Conservation (phyloP, 30 jellyfish, hydroid and myxozoan genomes). For the Sanderia malayensis region DNA sequence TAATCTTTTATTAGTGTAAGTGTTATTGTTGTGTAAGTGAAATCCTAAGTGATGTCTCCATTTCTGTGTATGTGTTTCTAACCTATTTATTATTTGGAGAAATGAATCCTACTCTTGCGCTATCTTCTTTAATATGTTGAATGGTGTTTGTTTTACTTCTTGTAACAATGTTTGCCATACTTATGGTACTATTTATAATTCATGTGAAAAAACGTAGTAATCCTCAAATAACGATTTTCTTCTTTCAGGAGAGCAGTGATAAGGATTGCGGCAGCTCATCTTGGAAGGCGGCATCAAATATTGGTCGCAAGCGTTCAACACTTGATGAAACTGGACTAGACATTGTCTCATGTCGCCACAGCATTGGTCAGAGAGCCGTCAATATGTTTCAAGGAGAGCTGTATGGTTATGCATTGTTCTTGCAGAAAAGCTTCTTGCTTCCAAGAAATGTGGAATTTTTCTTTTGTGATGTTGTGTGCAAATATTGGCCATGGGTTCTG, state of each 20-base stretch:
- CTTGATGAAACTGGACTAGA: conserved; percentile 1
- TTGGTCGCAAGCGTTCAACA: not conserved
- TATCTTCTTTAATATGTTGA: not conserved
- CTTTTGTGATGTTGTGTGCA: conserved; percentile 1
- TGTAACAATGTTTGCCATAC: not conserved
- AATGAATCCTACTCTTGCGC: not conserved
- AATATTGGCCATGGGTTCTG: not conserved
- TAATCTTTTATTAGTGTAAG: not conserved
- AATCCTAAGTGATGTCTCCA: not conserved
- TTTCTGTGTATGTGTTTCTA: not conserved
- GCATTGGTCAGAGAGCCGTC: conserved; percentile 1
- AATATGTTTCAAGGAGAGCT: not conserved
- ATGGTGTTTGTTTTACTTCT: not conserved
- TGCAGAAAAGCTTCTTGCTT: not conserved
- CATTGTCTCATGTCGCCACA: conserved; percentile 2
- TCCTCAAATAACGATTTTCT: not conserved
- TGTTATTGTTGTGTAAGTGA: not conserved
- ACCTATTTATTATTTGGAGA: not conserved
- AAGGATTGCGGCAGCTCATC: conserved; percentile 1
- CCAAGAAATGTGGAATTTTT: not conserved
- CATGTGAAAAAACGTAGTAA: not conserved
- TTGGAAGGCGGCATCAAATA: not conserved
- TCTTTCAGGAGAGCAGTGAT: conserved; percentile 1
- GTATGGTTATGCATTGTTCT: not conserved
- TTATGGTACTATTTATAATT: not conserved